A percentile compares a stretch with the other conserved stretches of the same genome.
phyloP scores from a whole-genome alignment of 2,888 invertebrate genomes.

The Lasioglossum figueresi region DNA sequence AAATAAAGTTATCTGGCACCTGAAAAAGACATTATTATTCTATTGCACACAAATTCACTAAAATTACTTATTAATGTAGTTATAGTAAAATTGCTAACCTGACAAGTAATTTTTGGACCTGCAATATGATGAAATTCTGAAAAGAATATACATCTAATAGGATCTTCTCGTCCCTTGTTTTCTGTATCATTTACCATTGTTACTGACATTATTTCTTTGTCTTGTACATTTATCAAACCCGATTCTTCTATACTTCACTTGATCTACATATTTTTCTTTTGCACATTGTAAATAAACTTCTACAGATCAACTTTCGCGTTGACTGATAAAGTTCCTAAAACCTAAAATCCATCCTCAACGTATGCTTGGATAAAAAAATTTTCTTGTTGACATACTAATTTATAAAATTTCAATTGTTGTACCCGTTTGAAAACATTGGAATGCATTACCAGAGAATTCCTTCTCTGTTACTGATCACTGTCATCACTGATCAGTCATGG shows the following conservation, averaged over 20 bases:
- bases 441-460: neutral
- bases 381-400: neutral
- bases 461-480: too few species aligned
- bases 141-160: constrained; percentile 92
- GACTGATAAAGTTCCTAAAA: neutral
- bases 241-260: constrained; percentile 1
- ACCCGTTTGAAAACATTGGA: neutral
- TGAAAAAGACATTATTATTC: constrained; percentile 76
- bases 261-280: neutral
- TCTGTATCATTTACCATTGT: constrained; percentile 53
- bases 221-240: neutral
- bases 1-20: constrained; percentile 95
- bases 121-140: constrained; percentile 91
- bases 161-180: constrained; percentile 89
- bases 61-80: neutral
- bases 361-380: neutral
- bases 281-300: neutral
- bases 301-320: neutral
- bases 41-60: neutral
- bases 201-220: constrained; percentile 29
- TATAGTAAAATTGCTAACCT: constrained; percentile 85
- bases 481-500: too few species aligned
- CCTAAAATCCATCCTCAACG: neutral
- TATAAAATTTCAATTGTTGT: neutral
- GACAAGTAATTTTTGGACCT: constrained; percentile 93